Evolutionary conservation across 2,113 vertebrate genomes (phyloP).

Genomic region (Pterophyllum scalare): DNA sequence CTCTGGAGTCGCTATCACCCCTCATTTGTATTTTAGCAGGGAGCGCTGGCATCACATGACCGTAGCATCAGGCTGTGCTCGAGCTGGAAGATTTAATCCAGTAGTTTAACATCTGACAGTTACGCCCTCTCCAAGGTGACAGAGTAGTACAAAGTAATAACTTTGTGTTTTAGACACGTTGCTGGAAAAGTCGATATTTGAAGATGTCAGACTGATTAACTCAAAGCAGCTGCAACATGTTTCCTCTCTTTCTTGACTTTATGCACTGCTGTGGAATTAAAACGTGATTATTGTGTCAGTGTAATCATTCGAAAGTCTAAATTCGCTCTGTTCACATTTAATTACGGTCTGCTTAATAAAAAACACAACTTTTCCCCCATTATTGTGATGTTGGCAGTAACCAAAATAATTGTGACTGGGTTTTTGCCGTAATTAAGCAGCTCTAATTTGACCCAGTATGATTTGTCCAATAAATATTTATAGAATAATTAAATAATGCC

Average conservation of each 20-base stretch:
- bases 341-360: background rate
- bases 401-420: background rate
- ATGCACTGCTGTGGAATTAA: background rate
- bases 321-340: too few relatives aligned
- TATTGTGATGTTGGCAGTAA: background rate
- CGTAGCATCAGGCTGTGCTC: background rate
- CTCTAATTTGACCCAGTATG: background rate
- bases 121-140: background rate
- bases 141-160: background rate
- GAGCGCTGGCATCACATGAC: background rate
- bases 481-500: too few relatives aligned
- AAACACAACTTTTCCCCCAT: background rate
- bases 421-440: background rate
- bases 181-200: background rate
- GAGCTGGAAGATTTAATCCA: background rate
- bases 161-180: background rate
- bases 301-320: background rate
- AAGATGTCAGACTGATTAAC: background rate
- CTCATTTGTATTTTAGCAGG: constrained; percentile 18
- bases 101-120: background rate
- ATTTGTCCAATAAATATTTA: too few relatives aligned
- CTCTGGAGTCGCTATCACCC: background rate
- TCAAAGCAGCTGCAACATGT: background rate
- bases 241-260: background rate
- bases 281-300: background rate